Evolutionary conservation across 2,797 vertebrate genomes (phyloP), one percentile per base, ranked within the genome.

Genomic region (Enteromius anoplus): DNA sequence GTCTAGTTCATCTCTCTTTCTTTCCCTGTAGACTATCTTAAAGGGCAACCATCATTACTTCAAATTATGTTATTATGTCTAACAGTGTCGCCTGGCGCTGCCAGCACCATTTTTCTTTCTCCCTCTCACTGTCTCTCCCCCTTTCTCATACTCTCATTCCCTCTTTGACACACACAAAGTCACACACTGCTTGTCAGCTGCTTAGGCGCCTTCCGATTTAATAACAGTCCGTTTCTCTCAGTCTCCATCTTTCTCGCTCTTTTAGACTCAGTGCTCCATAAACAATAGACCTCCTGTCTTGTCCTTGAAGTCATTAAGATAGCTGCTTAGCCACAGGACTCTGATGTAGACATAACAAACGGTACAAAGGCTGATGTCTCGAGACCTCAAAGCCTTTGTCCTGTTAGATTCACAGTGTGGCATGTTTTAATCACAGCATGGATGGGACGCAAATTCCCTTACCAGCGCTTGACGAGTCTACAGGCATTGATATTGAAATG

Each of bases 1-100:
- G 70, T 85, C 80, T 89, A 87, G 89, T 89, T 87, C 83, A 86
- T 89, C 78, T 84, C 81, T 69, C 51, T 72, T 55, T 85, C 51
- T 78, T 34, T 86, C 71, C 78, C 75, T n/a, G n/a, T 64, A 49
- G 78, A 83, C 80, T 69, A 60, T 85, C 83, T 85, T 79, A 88
- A 89, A 89, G 87, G 84, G 83, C 86, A 87, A 88, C 80, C 84
- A 87, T 86, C 86, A 89, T 89, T 89, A 91, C 85, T 86, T 88
- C 86, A 86, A 89, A 88, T 91, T 88, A 91, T 86, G 85, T 88
- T 89, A 86, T 89, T 89, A 88, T 89, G 85, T 89, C 82, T 86
- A 84, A 80, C 83, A 82, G 82, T 85, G 86, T 87, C 82, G 79
- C 85, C 85, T 78, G 81, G 75, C 37, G 75, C 82, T 86, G 82